Percentiles rank a stretch among this genome's conserved stretches.
Evolutionary conservation across 2,797 vertebrate species (phyloP).

Genomic region (Manis crassicaudata): DNA sequence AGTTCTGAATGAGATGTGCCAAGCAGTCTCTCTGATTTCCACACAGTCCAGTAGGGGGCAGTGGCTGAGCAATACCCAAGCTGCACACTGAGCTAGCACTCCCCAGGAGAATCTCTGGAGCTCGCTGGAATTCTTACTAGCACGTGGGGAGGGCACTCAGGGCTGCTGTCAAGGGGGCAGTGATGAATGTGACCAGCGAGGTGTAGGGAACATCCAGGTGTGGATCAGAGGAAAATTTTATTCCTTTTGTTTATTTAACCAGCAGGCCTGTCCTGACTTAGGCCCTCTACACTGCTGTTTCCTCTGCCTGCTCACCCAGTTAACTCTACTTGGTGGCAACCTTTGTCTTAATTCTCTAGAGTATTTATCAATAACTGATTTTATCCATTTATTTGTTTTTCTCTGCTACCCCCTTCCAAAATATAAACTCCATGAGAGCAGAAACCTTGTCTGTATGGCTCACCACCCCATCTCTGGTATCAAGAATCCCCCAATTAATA

Average conservation of each 20-base stretch:
- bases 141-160: neutral
- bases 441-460: neutral
- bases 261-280: neutral
- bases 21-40: neutral
- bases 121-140: neutral
- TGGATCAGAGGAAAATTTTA: neutral
- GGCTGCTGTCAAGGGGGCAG: neutral
- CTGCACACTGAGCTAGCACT: too few species aligned
- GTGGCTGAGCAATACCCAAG: accelerated
- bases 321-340: neutral
- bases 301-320: neutral
- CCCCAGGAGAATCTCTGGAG: neutral
- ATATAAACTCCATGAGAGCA: neutral
- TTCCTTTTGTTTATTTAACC: neutral
- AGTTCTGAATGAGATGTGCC: neutral
- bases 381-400: neutral
- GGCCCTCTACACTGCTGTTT: neutral
- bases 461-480: neutral
- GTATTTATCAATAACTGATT: neutral
- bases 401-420: neutral
- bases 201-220: neutral
- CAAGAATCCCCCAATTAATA: neutral
- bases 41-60: neutral
- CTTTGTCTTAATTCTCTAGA: conserved; percentile 12
- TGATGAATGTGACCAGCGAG: neutral